A percentile compares a stretch with the other conserved stretches of the same genome.
phyloP scores from a whole-genome alignment of 2,113 vertebrate species.

The Lampris megalopsis region DNA sequence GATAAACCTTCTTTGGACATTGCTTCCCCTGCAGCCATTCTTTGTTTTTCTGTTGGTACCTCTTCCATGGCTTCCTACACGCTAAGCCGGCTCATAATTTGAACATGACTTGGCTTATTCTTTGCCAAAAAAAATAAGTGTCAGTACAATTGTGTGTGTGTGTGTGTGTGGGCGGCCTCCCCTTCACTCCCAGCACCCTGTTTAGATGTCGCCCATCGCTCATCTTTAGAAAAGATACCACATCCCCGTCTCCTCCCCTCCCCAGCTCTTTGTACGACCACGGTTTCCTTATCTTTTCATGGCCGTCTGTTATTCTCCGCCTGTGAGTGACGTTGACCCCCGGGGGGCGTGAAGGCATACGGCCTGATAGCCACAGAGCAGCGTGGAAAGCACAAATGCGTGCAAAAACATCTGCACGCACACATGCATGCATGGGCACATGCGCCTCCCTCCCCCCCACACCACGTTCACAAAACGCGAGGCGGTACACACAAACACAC shows the following conservation, averaged over 20 bases:
- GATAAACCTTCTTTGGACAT: too few species aligned
- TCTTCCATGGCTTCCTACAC: too few species aligned
- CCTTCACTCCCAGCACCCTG: neutral
- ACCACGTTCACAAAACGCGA: slow-evolving; percentile 4
- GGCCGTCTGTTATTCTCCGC: slow-evolving; percentile 35
- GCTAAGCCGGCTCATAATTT: too few species aligned
- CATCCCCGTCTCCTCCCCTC: slow-evolving; percentile 9
- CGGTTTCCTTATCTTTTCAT: slow-evolving; percentile 50
- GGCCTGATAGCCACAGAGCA: slow-evolving; percentile 39
- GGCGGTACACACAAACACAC: slow-evolving; percentile 3
- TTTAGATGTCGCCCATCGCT: slow-evolving; percentile 37
- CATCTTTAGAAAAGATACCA: slow-evolving; percentile 30
- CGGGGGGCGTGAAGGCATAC: slow-evolving; percentile 34
- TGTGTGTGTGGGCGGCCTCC: neutral
- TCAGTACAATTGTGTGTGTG: neutral
- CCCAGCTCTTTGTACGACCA: slow-evolving; percentile 33
- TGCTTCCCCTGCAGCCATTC: too few species aligned
- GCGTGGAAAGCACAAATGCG: slow-evolving; percentile 10
- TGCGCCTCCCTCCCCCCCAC: neutral
- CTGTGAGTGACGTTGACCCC: slow-evolving; percentile 40
- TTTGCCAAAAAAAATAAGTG: neutral
- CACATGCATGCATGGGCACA: neutral
- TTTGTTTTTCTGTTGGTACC: too few species aligned
- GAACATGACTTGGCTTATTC: too few species aligned
- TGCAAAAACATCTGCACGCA: neutral